Conservation (phyloP, 2,888 invertebrate species). For the Eristalinus aeneus region DNA sequence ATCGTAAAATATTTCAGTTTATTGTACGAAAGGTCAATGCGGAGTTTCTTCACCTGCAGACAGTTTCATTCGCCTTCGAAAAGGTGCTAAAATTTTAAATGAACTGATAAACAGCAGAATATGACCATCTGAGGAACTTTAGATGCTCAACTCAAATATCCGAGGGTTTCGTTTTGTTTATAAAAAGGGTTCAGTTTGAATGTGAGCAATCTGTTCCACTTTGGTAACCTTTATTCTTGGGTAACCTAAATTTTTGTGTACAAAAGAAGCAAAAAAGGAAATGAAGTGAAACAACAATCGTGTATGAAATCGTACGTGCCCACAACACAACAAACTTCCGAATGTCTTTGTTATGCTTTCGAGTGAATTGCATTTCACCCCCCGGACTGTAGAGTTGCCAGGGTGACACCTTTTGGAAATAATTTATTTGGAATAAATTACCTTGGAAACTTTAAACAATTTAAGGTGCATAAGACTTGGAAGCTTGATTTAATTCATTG, state of each 20-base stretch:
- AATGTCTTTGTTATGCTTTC: not conserved
- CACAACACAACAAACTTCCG: not conserved
- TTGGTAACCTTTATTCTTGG: slow-evolving; percentile 31
- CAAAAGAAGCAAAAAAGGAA: not conserved
- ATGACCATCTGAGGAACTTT: not conserved
- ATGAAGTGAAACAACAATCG: not conserved
- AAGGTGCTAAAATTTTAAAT: slow-evolving; percentile 10
- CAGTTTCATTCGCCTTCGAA: not conserved
- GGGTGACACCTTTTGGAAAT: not conserved
- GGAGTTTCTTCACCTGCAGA: slow-evolving; percentile 43
- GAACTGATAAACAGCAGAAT: not conserved
- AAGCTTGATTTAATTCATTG: too few relatives aligned
- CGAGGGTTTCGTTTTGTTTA: not conserved
- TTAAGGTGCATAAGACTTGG: not conserved
- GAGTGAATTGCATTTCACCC: not conserved
- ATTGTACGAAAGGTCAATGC: slow-evolving; percentile 35
- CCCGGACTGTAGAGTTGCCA: not conserved
- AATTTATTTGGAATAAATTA: too few relatives aligned
- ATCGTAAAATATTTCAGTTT: slow-evolving; percentile 31
- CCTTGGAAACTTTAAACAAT: not conserved
- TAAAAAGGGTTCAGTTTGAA: slow-evolving; percentile 6
- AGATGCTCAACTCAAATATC: not conserved
- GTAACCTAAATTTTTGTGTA: slow-evolving; percentile 30
- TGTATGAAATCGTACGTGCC: not conserved
- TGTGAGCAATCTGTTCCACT: slow-evolving; percentile 16